Evolutionary conservation across 2,888 invertebrate genomes (phyloP).

Genomic region (Tortricodes alternella): DNA sequence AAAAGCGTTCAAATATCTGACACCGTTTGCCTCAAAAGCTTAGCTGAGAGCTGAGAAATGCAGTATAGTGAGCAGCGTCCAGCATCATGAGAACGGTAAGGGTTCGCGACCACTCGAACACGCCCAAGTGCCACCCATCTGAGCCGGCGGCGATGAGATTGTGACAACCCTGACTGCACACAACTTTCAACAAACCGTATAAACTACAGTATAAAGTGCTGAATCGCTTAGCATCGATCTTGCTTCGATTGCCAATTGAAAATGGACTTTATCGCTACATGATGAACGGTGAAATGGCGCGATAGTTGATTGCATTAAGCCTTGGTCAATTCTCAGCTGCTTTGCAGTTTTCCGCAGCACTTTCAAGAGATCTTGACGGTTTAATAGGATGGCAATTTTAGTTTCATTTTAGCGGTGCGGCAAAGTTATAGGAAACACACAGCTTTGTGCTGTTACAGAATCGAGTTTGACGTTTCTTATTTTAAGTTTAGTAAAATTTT

Average conservation of each 20-base stretch:
- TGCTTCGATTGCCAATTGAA: not conserved
- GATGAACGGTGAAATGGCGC: not conserved
- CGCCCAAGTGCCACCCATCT: conserved; percentile 58
- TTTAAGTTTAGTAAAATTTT: no score
- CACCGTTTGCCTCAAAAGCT: not conserved
- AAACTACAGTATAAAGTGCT: no score
- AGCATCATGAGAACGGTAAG: conserved; percentile 41
- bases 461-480: no score
- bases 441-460: no score
- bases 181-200: no score
- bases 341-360: conserved; percentile 8
- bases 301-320: not conserved
- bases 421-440: not conserved
- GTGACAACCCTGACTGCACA: conserved; percentile 10
- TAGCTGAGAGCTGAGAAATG: not conserved
- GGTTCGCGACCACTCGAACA: conserved; percentile 60
- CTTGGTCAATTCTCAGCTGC: conserved; percentile 7
- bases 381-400: not conserved
- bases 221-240: not conserved
- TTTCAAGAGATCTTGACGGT: not conserved
- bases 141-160: conserved; percentile 42
- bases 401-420: not conserved
- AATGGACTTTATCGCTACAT: not conserved
- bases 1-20: conserved; percentile 19
- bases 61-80: conserved; percentile 22